Conservation (phyloP, 1,140 invertebrate genomes). For the Phortica variegata region DNA sequence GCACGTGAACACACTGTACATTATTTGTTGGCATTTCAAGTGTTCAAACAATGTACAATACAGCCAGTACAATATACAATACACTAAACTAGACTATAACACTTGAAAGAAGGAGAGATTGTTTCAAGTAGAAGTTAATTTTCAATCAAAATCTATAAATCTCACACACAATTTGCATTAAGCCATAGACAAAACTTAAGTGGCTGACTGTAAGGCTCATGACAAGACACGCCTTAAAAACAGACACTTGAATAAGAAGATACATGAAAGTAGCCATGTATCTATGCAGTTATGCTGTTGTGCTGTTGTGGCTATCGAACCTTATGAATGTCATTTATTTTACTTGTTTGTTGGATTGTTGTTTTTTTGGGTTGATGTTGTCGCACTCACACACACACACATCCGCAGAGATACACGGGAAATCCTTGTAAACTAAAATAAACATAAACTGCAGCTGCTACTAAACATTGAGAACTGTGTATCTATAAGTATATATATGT, state of each 20-base stretch:
- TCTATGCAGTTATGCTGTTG: conserved; percentile 22
- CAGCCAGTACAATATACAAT: no score
- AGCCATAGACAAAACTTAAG: conserved; percentile 47
- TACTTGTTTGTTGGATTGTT: no score
- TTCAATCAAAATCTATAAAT: conserved; percentile 16
- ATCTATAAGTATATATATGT: conserved; percentile 5
- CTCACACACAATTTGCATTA: conserved; percentile 54
- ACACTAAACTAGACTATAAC: no score
- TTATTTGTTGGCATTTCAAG: conserved; percentile 26
- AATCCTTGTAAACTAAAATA: conserved; percentile 44
- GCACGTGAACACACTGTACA: no score
- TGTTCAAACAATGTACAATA: no score
- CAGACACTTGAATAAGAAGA: no score
- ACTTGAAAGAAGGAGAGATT: no score
- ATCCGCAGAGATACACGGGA: background rate
- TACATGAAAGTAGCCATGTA: no score
- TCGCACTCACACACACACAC: no score
- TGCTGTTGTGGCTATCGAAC: background rate
- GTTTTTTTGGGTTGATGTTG: no score
- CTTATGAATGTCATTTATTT: background rate
- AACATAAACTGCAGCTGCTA: conserved; percentile 48
- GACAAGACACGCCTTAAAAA: conserved; percentile 25
- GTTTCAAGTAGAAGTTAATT: no score
- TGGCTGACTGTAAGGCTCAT: conserved; percentile 54
- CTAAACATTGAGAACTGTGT: background rate